Evolutionary conservation across 1,140 invertebrate genomes (phyloP).

Genomic region (Aphelinus certus): DNA sequence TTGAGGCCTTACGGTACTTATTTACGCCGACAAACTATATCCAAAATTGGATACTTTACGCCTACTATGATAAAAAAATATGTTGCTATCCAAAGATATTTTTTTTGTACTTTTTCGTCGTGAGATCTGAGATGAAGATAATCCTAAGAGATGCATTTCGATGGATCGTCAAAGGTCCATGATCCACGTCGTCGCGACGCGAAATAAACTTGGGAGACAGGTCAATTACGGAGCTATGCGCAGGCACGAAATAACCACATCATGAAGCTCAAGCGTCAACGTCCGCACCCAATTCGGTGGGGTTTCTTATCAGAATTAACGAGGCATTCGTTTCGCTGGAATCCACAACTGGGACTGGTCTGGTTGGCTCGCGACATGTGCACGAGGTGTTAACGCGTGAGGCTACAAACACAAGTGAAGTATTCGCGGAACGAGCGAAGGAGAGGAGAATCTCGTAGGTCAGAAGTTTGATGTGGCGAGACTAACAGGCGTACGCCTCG

Average conservation of each 20-base stretch:
- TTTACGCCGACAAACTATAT: too few relatives aligned
- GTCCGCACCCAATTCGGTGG: neutral
- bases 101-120: too few relatives aligned
- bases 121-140: too few relatives aligned
- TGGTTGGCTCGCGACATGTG: neutral
- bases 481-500: constrained; percentile 64
- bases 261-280: neutral
- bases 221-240: neutral
- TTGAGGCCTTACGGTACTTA: too few relatives aligned
- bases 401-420: neutral
- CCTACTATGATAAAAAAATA: too few relatives aligned
- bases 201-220: too few relatives aligned
- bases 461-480: constrained; percentile 61
- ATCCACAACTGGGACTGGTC: constrained; percentile 12
- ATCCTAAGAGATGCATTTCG: too few relatives aligned
- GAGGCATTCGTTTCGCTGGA: neutral
- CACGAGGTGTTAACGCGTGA: constrained; percentile 1
- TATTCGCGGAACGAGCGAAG: constrained; percentile 8
- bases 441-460: neutral
- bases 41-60: too few relatives aligned
- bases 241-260: neutral
- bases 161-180: too few relatives aligned
- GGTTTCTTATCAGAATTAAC: constrained; percentile 1
- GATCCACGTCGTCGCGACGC: too few relatives aligned
- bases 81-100: too few relatives aligned